phyloP scores from a whole-genome alignment of 1,140 invertebrate species.

The Heliconius congener region DNA sequence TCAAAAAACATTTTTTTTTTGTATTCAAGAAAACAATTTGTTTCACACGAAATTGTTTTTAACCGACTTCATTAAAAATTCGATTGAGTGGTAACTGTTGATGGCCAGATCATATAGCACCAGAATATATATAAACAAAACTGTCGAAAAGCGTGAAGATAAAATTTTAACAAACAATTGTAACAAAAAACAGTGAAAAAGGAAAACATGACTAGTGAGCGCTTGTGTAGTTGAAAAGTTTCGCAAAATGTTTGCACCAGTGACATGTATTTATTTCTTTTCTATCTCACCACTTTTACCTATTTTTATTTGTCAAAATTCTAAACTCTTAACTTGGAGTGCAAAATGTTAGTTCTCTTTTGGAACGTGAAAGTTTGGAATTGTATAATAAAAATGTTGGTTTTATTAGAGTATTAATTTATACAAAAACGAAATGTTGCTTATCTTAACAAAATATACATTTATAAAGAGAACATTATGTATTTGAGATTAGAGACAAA shows the following conservation, averaged over 20 bases:
- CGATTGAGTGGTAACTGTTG: neutral
- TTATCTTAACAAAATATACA: too few species aligned
- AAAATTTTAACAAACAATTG: slow-evolving; percentile 14
- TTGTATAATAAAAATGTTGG: neutral
- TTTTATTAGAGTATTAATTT: neutral
- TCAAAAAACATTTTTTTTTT: too few species aligned
- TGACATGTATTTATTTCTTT: slow-evolving; percentile 29
- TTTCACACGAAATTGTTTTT: neutral
- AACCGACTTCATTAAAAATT: neutral
- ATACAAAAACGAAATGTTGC: too few species aligned
- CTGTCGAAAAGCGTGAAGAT: neutral
- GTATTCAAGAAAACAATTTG: neutral
- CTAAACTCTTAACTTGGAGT: slow-evolving; percentile 7
- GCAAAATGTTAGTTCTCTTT: slow-evolving; percentile 3
- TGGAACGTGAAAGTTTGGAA: neutral
- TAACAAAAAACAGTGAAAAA: slow-evolving; percentile 15
- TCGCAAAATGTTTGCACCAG: slow-evolving; percentile 25
- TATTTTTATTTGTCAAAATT: slow-evolving; percentile 15
- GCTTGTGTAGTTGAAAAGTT: slow-evolving; percentile 26
- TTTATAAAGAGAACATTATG: too few species aligned
- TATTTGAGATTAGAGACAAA: too few species aligned
- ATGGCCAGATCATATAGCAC: neutral
- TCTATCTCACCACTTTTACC: slow-evolving; percentile 18
- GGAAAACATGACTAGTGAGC: slow-evolving; percentile 14
- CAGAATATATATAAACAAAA: neutral